Base-by-base conservation (phyloP, 53 echinoderm and acorn worm genomes). In the Temnopleurus reevesii region DNA sequence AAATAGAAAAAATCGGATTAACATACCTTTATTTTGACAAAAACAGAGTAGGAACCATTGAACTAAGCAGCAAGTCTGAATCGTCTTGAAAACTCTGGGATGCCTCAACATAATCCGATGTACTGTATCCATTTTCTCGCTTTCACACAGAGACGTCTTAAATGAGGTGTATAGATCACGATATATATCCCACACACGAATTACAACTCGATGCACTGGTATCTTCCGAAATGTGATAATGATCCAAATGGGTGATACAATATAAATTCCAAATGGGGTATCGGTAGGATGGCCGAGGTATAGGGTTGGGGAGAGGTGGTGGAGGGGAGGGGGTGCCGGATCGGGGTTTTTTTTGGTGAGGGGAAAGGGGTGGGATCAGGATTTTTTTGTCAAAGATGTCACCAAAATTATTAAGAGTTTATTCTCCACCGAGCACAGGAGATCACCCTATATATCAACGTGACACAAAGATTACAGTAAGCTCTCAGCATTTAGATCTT, bases 1-100 rank as follows among this genome's bases (percentile, higher is more conserved):
- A 19, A 55, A 21, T 25, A 64, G 35, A 31, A 59, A 8, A 29
- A 35, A 18, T 65, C 9, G n/a, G 79, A 30, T 15, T 3, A 30
- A 55, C 83, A 19, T 83, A 83, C 83, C 83, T 12, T 83, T 83
- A 23, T 83, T 83, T 33, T n/a, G 54, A 25, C 53, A 83, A 21
- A 83, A 83, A 35, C 34, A 41, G 5, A 83, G 83, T 8, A 83
- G 36, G 38, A 83, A 31, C 83, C 83, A 83, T 38, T 83, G 54
- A 15, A 83, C 56, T 5, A 83, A 53, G 31, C 83, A 83, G 36
- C 83, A 83, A 0, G 54, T 56, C 57, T 55, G 83, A n/a, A 83
- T 55, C 1, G 36, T 54, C 54, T 83, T 53, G 38, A 83, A 34
- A 25, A 55, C 54, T 23, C 83, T 55, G 2, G 83, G 83, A 53